These are phyloP conservation scores for Sebastes flavidus DNA, from an alignment of 2,797 vertebrate species.

Conservation along the genomic window DNA sequence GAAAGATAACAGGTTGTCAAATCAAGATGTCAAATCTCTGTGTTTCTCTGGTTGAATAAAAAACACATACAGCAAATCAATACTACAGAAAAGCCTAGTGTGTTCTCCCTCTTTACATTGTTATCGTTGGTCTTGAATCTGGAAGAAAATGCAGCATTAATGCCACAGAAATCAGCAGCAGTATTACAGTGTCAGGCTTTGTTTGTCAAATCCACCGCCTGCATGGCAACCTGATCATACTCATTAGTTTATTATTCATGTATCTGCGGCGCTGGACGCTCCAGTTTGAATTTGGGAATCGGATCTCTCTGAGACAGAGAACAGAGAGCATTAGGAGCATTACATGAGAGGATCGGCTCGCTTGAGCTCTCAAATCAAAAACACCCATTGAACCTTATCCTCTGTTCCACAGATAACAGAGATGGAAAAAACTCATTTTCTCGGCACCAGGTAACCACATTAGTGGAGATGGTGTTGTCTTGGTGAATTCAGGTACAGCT, in stretches of 20 bases:
- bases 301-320: neutral
- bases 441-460: neutral
- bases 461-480: neutral
- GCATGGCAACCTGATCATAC: neutral
- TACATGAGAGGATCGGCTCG: slow-evolving; percentile 15
- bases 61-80: neutral
- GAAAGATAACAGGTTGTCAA: slow-evolving; percentile 34
- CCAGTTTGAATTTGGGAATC: slow-evolving; percentile 19
- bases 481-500: neutral
- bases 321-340: neutral
- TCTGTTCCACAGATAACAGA: neutral
- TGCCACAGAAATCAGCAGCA: neutral
- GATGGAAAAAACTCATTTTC: neutral
- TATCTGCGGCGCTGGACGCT: neutral
- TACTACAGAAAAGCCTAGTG: neutral
- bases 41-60: neutral
- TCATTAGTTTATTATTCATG: slow-evolving; percentile 33
- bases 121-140: neutral
- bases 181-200: neutral
- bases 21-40: slow-evolving; percentile 1
- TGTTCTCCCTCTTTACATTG: neutral
- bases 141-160: neutral
- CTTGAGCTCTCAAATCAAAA: slow-evolving; percentile 49
- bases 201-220: slow-evolving; percentile 11
- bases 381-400: slow-evolving; percentile 18